Conservation (phyloP, 2,113 vertebrate genomes). For the Leptocoma aspasia region DNA sequence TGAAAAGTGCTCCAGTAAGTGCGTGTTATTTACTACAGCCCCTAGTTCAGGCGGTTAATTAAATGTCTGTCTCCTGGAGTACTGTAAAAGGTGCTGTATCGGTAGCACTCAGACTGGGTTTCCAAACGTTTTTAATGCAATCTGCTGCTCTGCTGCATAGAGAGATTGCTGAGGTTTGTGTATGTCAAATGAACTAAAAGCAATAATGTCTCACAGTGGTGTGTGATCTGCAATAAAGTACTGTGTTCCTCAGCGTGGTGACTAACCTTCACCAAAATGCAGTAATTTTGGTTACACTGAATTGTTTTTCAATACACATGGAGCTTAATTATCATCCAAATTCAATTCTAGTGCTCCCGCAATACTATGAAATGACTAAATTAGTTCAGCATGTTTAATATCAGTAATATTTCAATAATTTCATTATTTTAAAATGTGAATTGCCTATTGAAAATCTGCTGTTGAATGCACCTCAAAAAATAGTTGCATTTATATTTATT, state of each 20-base stretch:
- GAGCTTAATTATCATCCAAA: neutral
- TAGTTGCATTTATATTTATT: neutral
- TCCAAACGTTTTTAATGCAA: neutral
- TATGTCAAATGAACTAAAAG: neutral
- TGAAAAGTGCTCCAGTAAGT: neutral
- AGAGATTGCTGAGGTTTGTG: neutral
- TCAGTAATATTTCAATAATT: conserved; percentile 14
- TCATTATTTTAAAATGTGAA: neutral
- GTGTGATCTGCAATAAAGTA: neutral
- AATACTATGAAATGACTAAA: neutral
- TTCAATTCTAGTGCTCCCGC: neutral
- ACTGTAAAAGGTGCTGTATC: neutral
- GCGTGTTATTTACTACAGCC: neutral
- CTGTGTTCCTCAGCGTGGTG: neutral
- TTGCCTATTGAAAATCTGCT: neutral
- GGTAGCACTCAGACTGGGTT: neutral
- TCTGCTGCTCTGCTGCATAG: neutral
- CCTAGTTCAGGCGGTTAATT: neutral
- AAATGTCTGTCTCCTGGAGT: neutral
- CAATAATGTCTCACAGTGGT: neutral
- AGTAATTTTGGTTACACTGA: neutral
- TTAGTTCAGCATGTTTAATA: neutral
- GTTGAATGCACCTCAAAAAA: neutral
- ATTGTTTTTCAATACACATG: neutral
- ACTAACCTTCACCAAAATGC: neutral